Evolutionary conservation across 2,797 vertebrate species (phyloP).

Genomic region (Apodemus agrarius): DNA sequence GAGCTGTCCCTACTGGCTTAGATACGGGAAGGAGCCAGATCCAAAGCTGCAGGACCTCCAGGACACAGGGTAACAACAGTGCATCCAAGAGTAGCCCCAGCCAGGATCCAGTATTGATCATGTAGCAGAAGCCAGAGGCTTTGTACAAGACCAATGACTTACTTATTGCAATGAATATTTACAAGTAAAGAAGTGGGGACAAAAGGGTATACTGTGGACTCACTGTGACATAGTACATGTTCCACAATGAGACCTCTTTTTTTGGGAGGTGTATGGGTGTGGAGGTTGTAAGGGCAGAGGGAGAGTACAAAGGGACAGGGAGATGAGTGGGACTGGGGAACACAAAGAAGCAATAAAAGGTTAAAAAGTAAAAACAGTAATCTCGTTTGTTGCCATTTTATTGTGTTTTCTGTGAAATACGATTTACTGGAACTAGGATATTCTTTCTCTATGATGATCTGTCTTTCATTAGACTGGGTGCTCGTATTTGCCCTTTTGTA

Average conservation of each 20-base stretch:
- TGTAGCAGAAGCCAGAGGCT: neutral
- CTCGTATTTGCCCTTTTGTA: neutral
- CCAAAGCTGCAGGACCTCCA: neutral
- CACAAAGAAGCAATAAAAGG: neutral
- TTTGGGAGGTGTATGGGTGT: too few relatives aligned
- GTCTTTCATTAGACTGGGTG: neutral
- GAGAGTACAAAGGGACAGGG: neutral
- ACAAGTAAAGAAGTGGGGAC: neutral
- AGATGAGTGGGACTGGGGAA: neutral
- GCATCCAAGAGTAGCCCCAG: neutral
- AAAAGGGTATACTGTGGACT: neutral
- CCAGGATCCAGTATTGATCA: neutral
- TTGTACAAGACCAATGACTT: neutral
- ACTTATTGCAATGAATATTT: neutral
- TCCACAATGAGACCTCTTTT: neutral
- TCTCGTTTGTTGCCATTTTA: constrained; percentile 21
- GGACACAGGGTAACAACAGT: neutral
- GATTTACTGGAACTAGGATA: neutral
- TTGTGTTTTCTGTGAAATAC: constrained; percentile 50
- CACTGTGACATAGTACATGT: neutral
- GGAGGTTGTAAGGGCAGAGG: neutral
- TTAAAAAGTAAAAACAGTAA: neutral
- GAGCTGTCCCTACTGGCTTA: neutral
- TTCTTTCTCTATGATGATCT: constrained; percentile 26
- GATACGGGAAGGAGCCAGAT: neutral